Evolutionary conservation across 2,113 vertebrate genomes (phyloP), one percentile per base, ranked within the genome.

Genomic region (Dunckerocampus dactyliophorus): DNA sequence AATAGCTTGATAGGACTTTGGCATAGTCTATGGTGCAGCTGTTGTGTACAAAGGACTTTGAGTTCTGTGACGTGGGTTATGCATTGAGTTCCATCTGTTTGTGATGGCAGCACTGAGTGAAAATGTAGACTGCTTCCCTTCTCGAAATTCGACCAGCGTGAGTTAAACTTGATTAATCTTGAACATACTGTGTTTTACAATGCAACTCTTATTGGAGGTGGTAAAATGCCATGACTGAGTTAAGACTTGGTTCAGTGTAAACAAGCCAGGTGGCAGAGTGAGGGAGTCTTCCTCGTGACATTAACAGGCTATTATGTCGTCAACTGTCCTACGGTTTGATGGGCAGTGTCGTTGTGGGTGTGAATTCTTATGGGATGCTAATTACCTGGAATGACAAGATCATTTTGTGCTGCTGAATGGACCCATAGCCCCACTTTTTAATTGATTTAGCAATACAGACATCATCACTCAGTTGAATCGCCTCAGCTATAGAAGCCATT

Each of bases 351-450:
- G 59, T 75, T 63, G 66, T 70, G 72, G 17, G 54, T 72, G 17
- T 72, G 56, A 71, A 62, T 69, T 67, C 62, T 71, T 69, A 81
- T 65, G 72, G 47, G 50, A 76, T 65, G 60, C 72, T 79, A 79
- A 79, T 85, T 71, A 79, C 74, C 69, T 77, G 63, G 50, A 74
- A 78, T 80, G 83, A 81, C 74, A 82, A 75, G 70, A 77, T 79
- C 77, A 81, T 81, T 74, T 67, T 71, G 52, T 50, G 59, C 59
- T 67, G 48, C 63, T 71, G 60, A 79, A 82, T 66, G 57, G 47
- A 69, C 67, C 63, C 22, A 63, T 70, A 74, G 74, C 50, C 39
- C 47, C 21, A 52, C 43, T 60, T 71, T 67, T 63, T 67, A 76
- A 81, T 70, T 75, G 63, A 75, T 79, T 79, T 59, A 68, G 69